These are phyloP conservation scores for Muntiacus muntjak DNA, from an alignment of 2,113 vertebrate species.

Conservation along the genomic window DNA sequence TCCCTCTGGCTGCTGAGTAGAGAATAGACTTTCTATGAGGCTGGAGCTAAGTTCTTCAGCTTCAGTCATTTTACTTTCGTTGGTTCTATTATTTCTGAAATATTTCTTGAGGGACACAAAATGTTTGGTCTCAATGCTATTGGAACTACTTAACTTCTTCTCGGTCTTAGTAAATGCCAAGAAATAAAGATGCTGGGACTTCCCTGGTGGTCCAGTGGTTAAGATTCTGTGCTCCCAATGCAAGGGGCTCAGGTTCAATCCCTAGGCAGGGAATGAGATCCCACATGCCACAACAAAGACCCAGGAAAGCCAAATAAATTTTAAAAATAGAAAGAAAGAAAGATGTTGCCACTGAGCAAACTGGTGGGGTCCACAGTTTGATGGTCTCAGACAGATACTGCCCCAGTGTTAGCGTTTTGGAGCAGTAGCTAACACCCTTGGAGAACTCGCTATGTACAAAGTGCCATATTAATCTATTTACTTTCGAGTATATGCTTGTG, in stretches of 20 bases:
- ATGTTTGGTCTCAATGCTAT: neutral
- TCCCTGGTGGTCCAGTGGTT: neutral
- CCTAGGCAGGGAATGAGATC: neutral
- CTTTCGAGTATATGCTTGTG: neutral
- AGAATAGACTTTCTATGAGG: neutral
- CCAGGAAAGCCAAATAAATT: neutral
- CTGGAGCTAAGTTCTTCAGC: too few species aligned
- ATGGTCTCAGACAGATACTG: too few species aligned
- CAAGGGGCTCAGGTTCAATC: neutral
- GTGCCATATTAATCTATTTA: neutral
- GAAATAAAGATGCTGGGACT: neutral
- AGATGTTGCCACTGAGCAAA: neutral
- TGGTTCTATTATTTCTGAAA: neutral
- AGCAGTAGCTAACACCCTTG: neutral
- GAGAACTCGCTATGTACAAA: neutral
- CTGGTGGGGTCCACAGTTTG: neutral
- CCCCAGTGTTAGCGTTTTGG: neutral
- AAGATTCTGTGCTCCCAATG: neutral
- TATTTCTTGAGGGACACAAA: neutral
- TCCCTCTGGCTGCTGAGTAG: constrained; percentile 39
- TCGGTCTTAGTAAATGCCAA: neutral
- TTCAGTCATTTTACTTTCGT: neutral
- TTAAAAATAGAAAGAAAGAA: neutral
- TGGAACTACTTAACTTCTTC: neutral
- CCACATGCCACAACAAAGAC: neutral